Evolutionary conservation across 1,140 invertebrate species (phyloP).

Genomic region (Coenobita brevimanus): DNA sequence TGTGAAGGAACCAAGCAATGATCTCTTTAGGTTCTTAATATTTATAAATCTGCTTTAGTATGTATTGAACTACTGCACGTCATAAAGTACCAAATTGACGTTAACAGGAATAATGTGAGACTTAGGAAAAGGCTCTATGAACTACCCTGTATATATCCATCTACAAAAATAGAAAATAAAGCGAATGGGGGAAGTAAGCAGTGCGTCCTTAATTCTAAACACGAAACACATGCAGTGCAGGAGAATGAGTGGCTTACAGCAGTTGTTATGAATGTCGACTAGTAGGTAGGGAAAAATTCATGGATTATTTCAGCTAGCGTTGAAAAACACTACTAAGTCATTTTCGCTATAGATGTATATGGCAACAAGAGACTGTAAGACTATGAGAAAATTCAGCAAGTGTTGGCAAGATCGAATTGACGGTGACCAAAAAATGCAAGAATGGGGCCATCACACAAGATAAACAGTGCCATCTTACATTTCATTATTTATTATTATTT

Average conservation of each 20-base stretch:
- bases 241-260: slow-evolving; percentile 25
- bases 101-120: too few species aligned
- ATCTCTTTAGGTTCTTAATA: too few species aligned
- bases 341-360: too few species aligned
- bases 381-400: too few species aligned
- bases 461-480: background rate
- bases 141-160: background rate
- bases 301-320: slow-evolving; percentile 21
- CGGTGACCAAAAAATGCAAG: background rate
- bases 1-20: too few species aligned
- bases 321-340: background rate
- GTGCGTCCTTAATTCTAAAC: background rate
- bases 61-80: too few species aligned
- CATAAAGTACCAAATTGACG: too few species aligned
- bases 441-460: background rate
- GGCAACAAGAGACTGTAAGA: too few species aligned
- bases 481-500: background rate
- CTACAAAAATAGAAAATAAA: background rate
- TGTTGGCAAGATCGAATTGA: too few species aligned
- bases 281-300: slow-evolving; percentile 21
- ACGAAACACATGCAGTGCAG: slow-evolving; percentile 32
- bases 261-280: slow-evolving; percentile 27
- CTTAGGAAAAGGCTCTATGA: too few species aligned
- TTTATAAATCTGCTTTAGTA: too few species aligned
- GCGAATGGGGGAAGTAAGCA: too few species aligned